Conservation (phyloP, 2,888 invertebrate species). For the Cybosia mesomella region DNA sequence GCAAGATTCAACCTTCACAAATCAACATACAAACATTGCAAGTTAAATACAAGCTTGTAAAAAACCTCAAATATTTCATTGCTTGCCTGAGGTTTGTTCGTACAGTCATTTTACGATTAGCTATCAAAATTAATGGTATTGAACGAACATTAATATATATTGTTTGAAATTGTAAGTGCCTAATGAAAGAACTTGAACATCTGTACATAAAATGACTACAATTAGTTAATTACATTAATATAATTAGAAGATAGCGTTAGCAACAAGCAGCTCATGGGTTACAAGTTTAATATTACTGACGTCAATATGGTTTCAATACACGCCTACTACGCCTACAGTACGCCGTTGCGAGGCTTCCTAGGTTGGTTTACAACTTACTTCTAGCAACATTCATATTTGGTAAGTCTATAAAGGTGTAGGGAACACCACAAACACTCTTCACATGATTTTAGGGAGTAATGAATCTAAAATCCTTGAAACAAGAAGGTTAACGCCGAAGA, state of each 20-base stretch:
- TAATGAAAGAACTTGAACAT: not conserved
- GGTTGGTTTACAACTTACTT: not conserved
- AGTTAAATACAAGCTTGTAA: conserved; percentile 4
- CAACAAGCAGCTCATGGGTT: not conserved
- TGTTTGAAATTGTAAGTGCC: not conserved
- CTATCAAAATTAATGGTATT: not conserved
- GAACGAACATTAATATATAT: conserved; percentile 1
- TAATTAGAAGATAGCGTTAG: not conserved
- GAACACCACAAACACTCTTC: not conserved
- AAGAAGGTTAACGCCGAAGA: too few relatives aligned
- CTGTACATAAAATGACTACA: conserved; percentile 8
- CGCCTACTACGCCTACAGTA: not conserved
- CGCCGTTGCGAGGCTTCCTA: not conserved
- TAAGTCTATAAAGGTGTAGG: not conserved
- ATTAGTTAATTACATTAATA: conserved; percentile 16
- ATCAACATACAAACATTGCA: not conserved
- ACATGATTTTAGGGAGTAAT: not conserved
- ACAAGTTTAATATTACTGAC: not conserved
- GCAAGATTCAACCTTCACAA: not conserved
- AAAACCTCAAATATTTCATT: not conserved
- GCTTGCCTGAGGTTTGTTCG: not conserved
- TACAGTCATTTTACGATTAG: not conserved
- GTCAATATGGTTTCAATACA: conserved; percentile 3
- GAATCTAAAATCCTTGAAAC: not conserved
- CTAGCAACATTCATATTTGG: not conserved